A percentile compares a stretch with the other conserved stretches of the same genome.
Conservation (phyloP, 2,113 vertebrate species). For the Choloepus hoffmanni region DNA sequence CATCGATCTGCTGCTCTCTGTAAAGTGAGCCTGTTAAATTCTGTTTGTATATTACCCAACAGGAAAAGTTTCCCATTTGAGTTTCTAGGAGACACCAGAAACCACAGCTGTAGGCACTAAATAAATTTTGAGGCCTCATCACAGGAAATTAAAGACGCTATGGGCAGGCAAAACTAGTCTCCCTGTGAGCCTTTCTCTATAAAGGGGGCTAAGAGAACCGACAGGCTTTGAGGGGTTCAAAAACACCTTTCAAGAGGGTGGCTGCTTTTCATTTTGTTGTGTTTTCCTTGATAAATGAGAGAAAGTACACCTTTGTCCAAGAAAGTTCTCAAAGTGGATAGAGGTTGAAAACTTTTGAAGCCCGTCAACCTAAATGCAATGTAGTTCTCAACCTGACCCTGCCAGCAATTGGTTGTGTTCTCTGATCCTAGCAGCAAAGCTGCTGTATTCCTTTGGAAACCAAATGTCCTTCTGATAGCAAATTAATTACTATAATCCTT, state of each 20-base stretch:
- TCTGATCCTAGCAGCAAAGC: conserved; percentile 25
- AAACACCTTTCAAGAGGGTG: not conserved
- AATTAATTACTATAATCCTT: conserved; percentile 1
- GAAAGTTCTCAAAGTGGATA: conserved; percentile 41
- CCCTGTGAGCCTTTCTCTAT: not conserved
- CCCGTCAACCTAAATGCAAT: conserved; percentile 26
- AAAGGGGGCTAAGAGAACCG: not conserved
- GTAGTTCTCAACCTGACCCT: conserved; percentile 32
- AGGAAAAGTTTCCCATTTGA: not conserved
- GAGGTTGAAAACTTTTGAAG: conserved; percentile 56
- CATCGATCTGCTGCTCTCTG: not conserved
- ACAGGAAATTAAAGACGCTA: conserved; percentile 16
- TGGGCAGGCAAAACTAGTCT: not conserved
- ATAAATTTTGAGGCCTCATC: not conserved
- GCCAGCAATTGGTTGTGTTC: not conserved
- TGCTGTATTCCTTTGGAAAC: conserved; percentile 48
- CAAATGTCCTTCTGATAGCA: conserved; percentile 56
- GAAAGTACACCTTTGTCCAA: not conserved
- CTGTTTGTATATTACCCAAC: conserved; percentile 16
- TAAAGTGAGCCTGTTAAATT: not conserved
- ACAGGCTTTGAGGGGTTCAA: not conserved
- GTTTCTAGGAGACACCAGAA: conserved; percentile 16
- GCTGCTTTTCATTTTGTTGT: conserved; percentile 38
- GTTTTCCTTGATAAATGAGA: conserved; percentile 48
- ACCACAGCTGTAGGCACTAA: not conserved